A percentile compares a stretch with the other conserved stretches of the same genome.
Evolutionary conservation across 2,113 vertebrate genomes (phyloP).

Genomic region (Osmerus eperlanus): DNA sequence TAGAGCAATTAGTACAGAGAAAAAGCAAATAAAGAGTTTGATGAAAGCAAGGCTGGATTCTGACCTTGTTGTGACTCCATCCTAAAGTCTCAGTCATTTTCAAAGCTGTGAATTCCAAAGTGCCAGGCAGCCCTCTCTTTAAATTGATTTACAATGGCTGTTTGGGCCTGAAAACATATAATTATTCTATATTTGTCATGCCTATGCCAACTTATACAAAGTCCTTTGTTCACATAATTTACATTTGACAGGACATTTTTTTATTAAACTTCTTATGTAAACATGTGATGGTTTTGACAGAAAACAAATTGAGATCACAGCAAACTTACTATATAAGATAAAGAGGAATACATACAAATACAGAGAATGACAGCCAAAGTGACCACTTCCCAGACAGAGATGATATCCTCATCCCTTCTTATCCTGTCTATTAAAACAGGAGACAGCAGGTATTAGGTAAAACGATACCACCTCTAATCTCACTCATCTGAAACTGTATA

Average conservation of each 20-base stretch:
- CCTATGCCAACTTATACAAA: conserved; percentile 40
- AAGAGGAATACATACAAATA: no score
- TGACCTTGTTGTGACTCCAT: conserved; percentile 45
- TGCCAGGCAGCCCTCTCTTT: conserved; percentile 46
- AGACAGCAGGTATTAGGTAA: conserved; percentile 32
- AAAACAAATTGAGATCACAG: not conserved
- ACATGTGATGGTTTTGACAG: conserved; percentile 5
- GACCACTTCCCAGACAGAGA: conserved; percentile 17
- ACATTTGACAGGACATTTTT: not conserved
- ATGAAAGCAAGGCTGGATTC: conserved; percentile 47
- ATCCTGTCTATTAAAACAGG: conserved; percentile 40
- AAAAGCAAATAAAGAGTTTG: conserved; percentile 59
- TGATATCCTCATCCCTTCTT: conserved; percentile 15
- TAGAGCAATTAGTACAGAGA: conserved; percentile 48
- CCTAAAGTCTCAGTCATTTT: not conserved
- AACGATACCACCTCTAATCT: conserved; percentile 36
- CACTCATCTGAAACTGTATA: conserved; percentile 56
- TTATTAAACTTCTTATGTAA: not conserved
- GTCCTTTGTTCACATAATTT: conserved; percentile 39
- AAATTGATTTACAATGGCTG: conserved; percentile 55
- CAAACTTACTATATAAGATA: no score
- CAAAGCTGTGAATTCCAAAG: conserved; percentile 59
- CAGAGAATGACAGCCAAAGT: no score
- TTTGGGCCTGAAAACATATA: conserved; percentile 60
- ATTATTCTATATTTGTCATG: conserved; percentile 65